phyloP scores from a whole-genome alignment of 2,888 invertebrate genomes.

The Anoncus sp. region DNA sequence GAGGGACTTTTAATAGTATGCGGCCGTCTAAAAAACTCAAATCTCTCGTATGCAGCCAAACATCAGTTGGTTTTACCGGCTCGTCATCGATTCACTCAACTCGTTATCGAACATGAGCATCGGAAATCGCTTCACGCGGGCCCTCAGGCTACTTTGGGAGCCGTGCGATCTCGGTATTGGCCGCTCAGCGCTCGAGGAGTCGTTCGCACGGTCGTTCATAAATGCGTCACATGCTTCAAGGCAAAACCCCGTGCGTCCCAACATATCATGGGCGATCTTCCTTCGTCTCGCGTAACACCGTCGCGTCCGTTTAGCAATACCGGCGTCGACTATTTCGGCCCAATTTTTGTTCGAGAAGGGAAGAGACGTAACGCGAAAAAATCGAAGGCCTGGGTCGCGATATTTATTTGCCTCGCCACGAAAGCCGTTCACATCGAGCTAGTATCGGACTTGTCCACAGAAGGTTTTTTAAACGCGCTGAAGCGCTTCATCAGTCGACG shows the following conservation, averaged over 20 bases:
- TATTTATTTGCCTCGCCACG: conserved; percentile 71
- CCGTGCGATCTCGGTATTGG: conserved; percentile 47
- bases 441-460: conserved; percentile 64
- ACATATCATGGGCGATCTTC: conserved; percentile 73
- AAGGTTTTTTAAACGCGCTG: conserved; percentile 65
- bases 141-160: conserved; percentile 31
- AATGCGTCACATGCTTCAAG: conserved; percentile 64
- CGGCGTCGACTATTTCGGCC: conserved; percentile 52
- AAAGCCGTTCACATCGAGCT: conserved; percentile 73
- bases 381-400: conserved; percentile 64
- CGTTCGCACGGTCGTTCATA: conserved; percentile 28
- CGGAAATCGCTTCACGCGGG: conserved; percentile 38
- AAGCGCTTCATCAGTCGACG: conserved; percentile 66
- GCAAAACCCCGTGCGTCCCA: conserved; percentile 46
- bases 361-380: conserved; percentile 53
- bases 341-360: conserved; percentile 63
- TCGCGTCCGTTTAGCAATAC: conserved; percentile 65
- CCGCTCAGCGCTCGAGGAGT: conserved; percentile 39
- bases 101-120: conserved; percentile 41
- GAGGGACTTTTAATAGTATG: conserved; percentile 19
- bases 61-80: conserved; percentile 37
- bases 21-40: conserved; percentile 33
- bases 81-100: conserved; percentile 31
- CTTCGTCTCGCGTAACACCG: conserved; percentile 63
- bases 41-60: conserved; percentile 21